phyloP scores from a whole-genome alignment of 2,113 vertebrate species.

The Prochilodus magdalenae region DNA sequence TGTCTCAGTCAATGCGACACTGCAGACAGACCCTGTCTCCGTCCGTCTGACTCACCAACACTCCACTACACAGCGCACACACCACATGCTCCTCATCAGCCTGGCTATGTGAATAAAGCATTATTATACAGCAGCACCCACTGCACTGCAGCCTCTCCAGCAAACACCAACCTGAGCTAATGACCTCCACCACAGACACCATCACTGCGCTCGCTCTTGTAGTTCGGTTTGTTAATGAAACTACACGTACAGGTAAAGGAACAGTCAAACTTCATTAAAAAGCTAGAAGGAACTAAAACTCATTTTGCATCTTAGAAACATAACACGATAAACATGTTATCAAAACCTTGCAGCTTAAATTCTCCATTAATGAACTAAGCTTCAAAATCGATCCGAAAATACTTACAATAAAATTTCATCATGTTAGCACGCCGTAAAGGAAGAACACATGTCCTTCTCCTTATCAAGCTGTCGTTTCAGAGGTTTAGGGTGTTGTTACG shows the following conservation, averaged over 20 bases:
- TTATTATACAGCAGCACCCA: conserved; percentile 1
- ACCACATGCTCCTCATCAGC: conserved; percentile 15
- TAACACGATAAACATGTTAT: too few relatives aligned
- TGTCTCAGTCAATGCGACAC: conserved; percentile 63
- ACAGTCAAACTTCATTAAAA: not conserved
- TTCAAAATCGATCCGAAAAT: too few relatives aligned
- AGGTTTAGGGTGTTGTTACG: not conserved
- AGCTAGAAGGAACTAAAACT: too few relatives aligned
- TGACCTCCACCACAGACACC: not conserved
- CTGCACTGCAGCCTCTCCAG: not conserved
- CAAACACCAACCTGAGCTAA: not conserved
- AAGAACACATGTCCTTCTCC: not conserved
- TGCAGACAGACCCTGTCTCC: conserved; percentile 22
- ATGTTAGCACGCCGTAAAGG: too few relatives aligned
- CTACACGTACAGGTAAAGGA: not conserved
- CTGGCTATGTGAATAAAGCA: not conserved
- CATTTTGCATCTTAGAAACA: too few relatives aligned
- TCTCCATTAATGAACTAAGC: too few relatives aligned
- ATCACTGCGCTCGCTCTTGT: not conserved
- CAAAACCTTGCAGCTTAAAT: too few relatives aligned
- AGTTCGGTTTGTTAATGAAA: not conserved
- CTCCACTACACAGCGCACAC: not conserved
- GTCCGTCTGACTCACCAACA: not conserved
- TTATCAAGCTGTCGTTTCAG: not conserved
- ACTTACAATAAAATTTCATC: too few relatives aligned